A percentile compares a stretch with the other conserved stretches of the same genome.
Evolutionary conservation across 2,888 invertebrate genomes (phyloP).

Genomic region (Petrophora chlorosata): DNA sequence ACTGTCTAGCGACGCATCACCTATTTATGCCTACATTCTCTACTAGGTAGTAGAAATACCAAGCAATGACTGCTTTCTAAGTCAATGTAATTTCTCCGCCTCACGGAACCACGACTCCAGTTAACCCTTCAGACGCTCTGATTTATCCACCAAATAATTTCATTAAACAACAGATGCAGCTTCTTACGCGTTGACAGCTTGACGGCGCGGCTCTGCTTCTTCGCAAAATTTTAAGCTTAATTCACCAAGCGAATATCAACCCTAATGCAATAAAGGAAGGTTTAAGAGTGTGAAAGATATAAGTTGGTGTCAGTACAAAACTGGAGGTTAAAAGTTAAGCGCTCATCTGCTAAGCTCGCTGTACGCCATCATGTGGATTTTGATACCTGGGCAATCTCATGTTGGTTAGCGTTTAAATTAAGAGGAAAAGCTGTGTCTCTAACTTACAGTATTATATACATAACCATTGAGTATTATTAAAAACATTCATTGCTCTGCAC

Average conservation of each 20-base stretch:
- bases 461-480: too few species aligned
- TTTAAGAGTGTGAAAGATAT: background rate
- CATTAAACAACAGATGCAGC: conserved; percentile 26
- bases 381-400: conserved; percentile 13
- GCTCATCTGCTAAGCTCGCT: conserved; percentile 25
- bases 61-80: background rate
- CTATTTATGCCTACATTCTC: too few species aligned
- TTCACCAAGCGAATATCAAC: background rate
- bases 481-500: too few species aligned
- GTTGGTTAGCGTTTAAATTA: background rate
- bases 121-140: conserved; percentile 9
- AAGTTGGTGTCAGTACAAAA: conserved; percentile 15
- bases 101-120: conserved; percentile 20
- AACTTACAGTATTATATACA: too few species aligned
- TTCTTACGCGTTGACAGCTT: conserved; percentile 31
- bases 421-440: too few species aligned
- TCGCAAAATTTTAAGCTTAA: conserved; percentile 1
- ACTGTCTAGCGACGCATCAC: too few species aligned
- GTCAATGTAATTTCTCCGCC: conserved; percentile 10
- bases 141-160: conserved; percentile 32
- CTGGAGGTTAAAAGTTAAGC: conserved; percentile 36
- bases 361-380: conserved; percentile 22
- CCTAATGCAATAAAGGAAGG: background rate
- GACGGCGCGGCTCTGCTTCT: conserved; percentile 16
- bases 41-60: too few species aligned